These are phyloP conservation scores for Hypomecis punctinalis DNA, from an alignment of 2,888 invertebrate species.

Conservation along the genomic window DNA sequence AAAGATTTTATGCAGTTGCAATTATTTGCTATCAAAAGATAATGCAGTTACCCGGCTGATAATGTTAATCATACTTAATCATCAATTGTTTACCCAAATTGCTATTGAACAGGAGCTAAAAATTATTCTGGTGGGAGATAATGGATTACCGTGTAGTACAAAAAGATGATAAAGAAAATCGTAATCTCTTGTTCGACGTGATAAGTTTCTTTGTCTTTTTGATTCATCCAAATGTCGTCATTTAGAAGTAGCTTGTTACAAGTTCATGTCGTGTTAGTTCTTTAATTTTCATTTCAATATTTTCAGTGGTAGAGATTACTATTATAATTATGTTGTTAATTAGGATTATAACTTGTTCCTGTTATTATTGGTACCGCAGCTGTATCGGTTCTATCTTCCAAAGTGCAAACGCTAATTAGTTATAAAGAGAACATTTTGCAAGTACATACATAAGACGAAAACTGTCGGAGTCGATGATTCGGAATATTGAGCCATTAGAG, in stretches of 20 bases:
- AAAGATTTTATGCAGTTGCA: neutral
- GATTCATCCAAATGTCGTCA: neutral
- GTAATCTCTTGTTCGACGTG: neutral
- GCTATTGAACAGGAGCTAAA: slow-evolving; percentile 3
- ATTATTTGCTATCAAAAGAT: neutral
- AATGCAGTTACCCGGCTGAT: neutral
- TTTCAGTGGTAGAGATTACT: no score
- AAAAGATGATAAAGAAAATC: neutral
- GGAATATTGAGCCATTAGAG: no score
- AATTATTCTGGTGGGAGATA: neutral
- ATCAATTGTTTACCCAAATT: neutral
- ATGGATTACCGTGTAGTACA: slow-evolving; percentile 3
- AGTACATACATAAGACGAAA: no score
- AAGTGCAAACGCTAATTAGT: no score
- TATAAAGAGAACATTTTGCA: no score
- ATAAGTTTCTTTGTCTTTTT: neutral
- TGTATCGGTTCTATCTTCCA: no score
- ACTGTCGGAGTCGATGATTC: no score
- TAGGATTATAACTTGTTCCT: no score
- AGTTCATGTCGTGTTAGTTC: neutral
- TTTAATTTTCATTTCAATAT: neutral
- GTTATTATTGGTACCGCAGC: no score
- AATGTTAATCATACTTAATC: slow-evolving; percentile 1
- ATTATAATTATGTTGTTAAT: no score
- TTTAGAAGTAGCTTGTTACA: neutral